These are phyloP conservation scores for rabbit (Oryctolagus cuniculus) DNA, from an alignment of 2,113 vertebrate species.

Conservation along the genomic window DNA sequence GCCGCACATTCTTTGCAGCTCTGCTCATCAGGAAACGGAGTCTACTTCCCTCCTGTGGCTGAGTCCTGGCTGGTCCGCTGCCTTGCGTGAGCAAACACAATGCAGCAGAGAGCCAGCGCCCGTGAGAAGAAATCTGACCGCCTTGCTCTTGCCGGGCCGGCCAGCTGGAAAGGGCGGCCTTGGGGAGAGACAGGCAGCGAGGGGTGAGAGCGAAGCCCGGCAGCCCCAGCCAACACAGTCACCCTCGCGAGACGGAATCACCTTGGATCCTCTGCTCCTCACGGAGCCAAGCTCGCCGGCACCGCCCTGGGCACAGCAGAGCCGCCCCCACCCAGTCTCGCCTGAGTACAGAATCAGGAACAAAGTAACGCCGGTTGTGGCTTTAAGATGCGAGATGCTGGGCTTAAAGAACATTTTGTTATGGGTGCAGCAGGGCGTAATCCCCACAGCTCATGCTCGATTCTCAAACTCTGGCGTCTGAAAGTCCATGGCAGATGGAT, in stretches of 20 bases:
- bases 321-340: not conserved
- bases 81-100: not conserved
- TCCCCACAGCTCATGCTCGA: too few species aligned
- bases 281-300: not conserved
- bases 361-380: not conserved
- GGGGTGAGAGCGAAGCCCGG: not conserved
- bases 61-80: not conserved
- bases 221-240: not conserved
- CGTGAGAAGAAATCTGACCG: not conserved
- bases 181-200: not conserved
- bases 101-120: not conserved
- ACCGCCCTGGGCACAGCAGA: not conserved
- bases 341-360: not conserved
- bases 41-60: not conserved
- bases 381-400: not conserved
- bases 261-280: not conserved
- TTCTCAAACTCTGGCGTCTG: too few species aligned
- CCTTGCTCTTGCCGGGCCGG: not conserved
- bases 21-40: not conserved
- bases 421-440: too few species aligned
- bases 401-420: not conserved
- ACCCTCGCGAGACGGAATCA: not conserved
- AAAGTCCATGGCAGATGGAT: too few species aligned
- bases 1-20: not conserved
- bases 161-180: not conserved